A percentile compares a stretch with the other conserved stretches of the same genome.
Conservation (phyloP, 2,888 invertebrate genomes). For the Unio delphinus region DNA sequence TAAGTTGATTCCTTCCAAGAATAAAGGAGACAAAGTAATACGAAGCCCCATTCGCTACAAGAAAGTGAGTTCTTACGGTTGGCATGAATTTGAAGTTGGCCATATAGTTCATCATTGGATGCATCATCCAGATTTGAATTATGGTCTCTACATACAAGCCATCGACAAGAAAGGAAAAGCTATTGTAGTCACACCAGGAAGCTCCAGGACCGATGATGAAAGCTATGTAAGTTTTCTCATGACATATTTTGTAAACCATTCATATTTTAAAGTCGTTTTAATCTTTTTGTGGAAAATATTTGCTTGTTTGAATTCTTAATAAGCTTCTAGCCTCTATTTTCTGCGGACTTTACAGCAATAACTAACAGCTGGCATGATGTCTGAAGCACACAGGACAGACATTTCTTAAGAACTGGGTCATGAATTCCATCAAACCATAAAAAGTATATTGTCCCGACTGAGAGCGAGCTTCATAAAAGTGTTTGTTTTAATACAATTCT, state of each 20-base stretch:
- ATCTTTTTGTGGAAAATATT: too few species aligned
- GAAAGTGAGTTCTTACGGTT: slow-evolving; percentile 40
- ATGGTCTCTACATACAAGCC: slow-evolving; percentile 51
- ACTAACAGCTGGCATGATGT: not conserved
- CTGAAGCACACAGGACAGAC: not conserved
- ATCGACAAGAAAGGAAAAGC: slow-evolving; percentile 44
- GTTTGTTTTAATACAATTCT: too few species aligned
- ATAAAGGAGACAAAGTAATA: slow-evolving; percentile 21
- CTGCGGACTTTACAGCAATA: not conserved
- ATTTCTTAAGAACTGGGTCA: too few species aligned
- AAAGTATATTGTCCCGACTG: too few species aligned
- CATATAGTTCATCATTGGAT: slow-evolving; percentile 49
- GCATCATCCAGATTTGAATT: slow-evolving; percentile 42
- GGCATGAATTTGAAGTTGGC: slow-evolving; percentile 54
- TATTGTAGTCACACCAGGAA: slow-evolving; percentile 46
- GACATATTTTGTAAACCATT: not conserved
- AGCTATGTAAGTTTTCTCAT: slow-evolving; percentile 49
- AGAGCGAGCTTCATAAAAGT: too few species aligned
- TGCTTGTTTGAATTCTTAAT: too few species aligned
- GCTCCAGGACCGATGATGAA: slow-evolving; percentile 29
- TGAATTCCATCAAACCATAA: too few species aligned
- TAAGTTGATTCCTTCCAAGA: slow-evolving; percentile 27
- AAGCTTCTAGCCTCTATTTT: not conserved
- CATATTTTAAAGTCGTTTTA: too few species aligned
- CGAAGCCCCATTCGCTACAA: slow-evolving; percentile 27